Evolutionary conservation across 2,888 invertebrate species (phyloP), one percentile per base, ranked within the genome.

Genomic region (Candidula unifasciata): DNA sequence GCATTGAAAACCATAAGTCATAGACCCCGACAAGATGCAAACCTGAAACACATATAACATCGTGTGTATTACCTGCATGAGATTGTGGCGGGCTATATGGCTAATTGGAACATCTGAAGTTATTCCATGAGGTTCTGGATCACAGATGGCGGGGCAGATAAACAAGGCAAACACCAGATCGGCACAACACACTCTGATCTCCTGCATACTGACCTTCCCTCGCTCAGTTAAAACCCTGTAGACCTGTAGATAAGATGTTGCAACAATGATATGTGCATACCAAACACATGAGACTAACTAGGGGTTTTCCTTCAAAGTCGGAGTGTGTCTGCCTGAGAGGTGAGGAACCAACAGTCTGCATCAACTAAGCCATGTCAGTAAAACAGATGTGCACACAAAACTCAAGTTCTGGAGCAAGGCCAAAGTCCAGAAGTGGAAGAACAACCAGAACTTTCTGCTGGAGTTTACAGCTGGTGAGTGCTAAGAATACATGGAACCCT

Each of bases 121-220:
- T 82, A 99, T 96, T 27, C 98, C 99, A 94, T 97, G 96, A 0
- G 97, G 96, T 93, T 99, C 99, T 0, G 99, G 99, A 94, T 97
- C 97, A 78, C 98, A 96, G 82, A 99, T 97, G 0, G 98, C 99
- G 3, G 98, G 98, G 92, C 99, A 99, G 86, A 99, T 96, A 93
- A 98, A 98, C 93, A 97, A 96, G 18, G 97, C 97, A 93, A 99
- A 96, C 44, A 99, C 96, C 85, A 99, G 95, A 92, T 99, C 99
- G 0, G 97, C 97, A 92, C 97, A 97, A 89, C 99, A 96, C 0
- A 96, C 95, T 86, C 94, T 91, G 2, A 94, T 94, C 88, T 94
- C 84, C 77, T 84, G 84, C 84, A 84, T 84, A 57, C 77, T 69
- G 21, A 84, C 80, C 37, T 84, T 66, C 80, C 95, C 95, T 35